Conservation (phyloP, 37 sponge, comb jelly and placozoan species). For the Halisarca cf. caerulea region DNA sequence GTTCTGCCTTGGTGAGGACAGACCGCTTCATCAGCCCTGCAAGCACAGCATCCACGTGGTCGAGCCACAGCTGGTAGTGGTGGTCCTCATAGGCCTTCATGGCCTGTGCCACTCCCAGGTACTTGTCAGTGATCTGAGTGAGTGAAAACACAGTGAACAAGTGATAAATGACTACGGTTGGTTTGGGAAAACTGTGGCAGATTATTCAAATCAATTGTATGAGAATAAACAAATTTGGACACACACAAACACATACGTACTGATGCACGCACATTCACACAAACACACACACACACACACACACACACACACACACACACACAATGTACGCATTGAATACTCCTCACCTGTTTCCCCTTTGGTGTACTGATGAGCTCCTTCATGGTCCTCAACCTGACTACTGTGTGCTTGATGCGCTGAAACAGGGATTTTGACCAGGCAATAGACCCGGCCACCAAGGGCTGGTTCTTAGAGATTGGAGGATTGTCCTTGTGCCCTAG, state of each 20-base stretch:
- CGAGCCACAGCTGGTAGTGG: constrained; percentile 80
- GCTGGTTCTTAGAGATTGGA: constrained; percentile 90
- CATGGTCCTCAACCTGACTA: constrained; percentile 92
- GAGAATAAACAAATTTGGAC: neutral
- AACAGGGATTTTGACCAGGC: constrained; percentile 95
- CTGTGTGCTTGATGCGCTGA: constrained; percentile 93
- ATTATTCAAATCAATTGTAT: neutral
- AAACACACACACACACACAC: neutral
- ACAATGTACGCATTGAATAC: neutral
- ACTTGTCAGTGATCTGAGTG: constrained; percentile 78
- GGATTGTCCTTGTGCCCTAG: constrained; percentile 69
- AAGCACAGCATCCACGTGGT: constrained; percentile 62
- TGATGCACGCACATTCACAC: neutral
- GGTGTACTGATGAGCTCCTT: constrained; percentile 88
- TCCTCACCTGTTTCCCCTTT: constrained; percentile 77
- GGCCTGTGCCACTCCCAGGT: constrained; percentile 88
- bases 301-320: neutral
- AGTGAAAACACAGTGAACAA: neutral
- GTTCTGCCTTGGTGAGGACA: constrained; percentile 65
- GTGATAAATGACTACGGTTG: too few relatives aligned
- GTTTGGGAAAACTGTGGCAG: too few relatives aligned
- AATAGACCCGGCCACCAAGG: constrained; percentile 97
- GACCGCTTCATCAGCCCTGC: constrained; percentile 84
- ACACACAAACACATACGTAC: neutral
- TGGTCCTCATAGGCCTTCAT: constrained; percentile 95